A percentile compares a stretch with the other conserved stretches of the same genome.
Conservation (phyloP, 1,140 invertebrate species). For the Wasmannia auropunctata region DNA sequence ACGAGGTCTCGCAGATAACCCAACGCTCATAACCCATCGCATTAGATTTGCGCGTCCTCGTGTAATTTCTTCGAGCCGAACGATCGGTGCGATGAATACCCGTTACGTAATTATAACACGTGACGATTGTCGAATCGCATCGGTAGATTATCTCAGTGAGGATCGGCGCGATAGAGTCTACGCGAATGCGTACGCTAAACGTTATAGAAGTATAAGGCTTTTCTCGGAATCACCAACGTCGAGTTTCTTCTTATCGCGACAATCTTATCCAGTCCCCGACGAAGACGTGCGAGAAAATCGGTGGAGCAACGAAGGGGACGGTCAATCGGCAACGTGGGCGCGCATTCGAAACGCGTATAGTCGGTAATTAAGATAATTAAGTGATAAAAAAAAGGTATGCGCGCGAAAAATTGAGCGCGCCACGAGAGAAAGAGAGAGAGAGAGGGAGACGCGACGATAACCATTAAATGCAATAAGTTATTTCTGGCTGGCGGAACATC, state of each 20-base stretch:
- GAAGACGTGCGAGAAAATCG: background rate
- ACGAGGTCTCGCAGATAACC: constrained; percentile 80
- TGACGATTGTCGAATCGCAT: constrained; percentile 37
- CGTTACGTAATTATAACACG: constrained; percentile 68
- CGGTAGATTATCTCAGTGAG: constrained; percentile 18
- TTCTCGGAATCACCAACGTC: background rate
- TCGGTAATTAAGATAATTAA: constrained; percentile 42
- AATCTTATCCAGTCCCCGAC: background rate
- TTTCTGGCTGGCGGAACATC: constrained; percentile 51
- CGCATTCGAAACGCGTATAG: background rate
- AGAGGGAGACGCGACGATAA: constrained; percentile 39
- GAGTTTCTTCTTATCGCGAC: background rate
- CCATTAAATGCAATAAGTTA: constrained; percentile 57
- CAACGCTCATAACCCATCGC: constrained; percentile 71
- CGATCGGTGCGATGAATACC: constrained; percentile 21
- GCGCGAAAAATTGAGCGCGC: constrained; percentile 30
- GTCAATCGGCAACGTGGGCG: background rate
- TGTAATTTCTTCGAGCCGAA: constrained; percentile 19
- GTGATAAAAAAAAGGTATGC: constrained; percentile 20
- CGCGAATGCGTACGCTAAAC: background rate
- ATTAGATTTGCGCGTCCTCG: constrained; percentile 4
- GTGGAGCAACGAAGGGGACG: background rate
- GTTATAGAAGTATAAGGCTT: background rate
- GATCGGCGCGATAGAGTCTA: background rate
- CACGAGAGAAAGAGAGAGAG: background rate